phyloP scores from a whole-genome alignment of 2,888 invertebrate species.

The Perizoma flavofasciatum region DNA sequence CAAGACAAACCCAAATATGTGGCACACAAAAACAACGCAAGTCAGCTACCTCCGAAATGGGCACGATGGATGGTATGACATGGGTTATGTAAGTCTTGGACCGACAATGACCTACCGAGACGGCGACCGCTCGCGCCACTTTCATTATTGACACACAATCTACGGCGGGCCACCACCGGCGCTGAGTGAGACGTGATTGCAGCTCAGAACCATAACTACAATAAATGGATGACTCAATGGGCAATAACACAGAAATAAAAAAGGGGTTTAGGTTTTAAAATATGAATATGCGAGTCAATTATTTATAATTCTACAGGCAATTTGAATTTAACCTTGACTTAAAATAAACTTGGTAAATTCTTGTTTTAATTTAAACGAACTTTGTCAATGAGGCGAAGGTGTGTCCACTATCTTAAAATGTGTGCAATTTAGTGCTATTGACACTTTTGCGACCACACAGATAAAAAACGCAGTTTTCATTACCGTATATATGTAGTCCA shows the following conservation, averaged over 20 bases:
- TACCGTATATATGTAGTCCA: conserved; percentile 35
- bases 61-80: conserved; percentile 72
- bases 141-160: conserved; percentile 81
- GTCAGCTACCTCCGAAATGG: conserved; percentile 57
- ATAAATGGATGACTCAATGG: conserved; percentile 31
- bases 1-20: conserved; percentile 34
- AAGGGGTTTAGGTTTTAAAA: conserved; percentile 5
- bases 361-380: conserved; percentile 12
- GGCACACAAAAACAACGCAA: conserved; percentile 38
- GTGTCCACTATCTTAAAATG: not conserved
- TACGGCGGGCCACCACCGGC: conserved; percentile 64
- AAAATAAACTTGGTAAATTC: conserved; percentile 11
- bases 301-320: conserved; percentile 28
- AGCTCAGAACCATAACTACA: conserved; percentile 41
- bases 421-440: no score
- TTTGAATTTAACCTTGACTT: conserved; percentile 25
- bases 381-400: conserved; percentile 5
- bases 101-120: conserved; percentile 81
- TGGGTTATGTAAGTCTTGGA: conserved; percentile 70
- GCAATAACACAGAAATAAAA: conserved; percentile 21
- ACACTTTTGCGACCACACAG: no score
- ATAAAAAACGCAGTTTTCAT: not conserved
- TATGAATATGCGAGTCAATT: conserved; percentile 14
- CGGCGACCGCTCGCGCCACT: conserved; percentile 70
- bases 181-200: conserved; percentile 55